A percentile compares a stretch with the other conserved stretches of the same genome.
These are phyloP conservation scores for Drosophila mayri DNA, from an alignment of 1,140 invertebrate species.

Conservation along the genomic window DNA sequence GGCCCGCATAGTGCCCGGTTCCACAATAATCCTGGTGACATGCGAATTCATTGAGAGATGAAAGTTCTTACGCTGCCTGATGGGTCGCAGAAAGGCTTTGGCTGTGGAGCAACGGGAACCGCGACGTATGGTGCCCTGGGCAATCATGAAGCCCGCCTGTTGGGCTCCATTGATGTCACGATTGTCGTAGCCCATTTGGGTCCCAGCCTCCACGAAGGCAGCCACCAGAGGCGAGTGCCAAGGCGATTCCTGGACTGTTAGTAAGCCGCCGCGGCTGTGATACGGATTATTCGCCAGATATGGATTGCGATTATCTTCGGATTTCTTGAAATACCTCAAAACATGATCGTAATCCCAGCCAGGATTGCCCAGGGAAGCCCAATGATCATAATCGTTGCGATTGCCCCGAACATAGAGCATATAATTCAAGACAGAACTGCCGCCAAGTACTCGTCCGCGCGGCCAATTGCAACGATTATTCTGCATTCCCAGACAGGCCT, in stretches of 20 bases:
- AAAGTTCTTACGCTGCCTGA: conserved; percentile 91
- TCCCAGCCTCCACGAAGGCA: conserved; percentile 94
- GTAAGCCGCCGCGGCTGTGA: conserved; percentile 90
- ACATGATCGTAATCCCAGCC: conserved; percentile 96
- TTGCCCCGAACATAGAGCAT: conserved; percentile 96
- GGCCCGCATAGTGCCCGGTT: conserved; percentile 89
- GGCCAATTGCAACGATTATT: conserved; percentile 93
- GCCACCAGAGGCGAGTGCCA: conserved; percentile 92
- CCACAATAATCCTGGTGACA: conserved; percentile 90
- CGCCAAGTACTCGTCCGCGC: conserved; percentile 93
- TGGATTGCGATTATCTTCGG: conserved; percentile 94
- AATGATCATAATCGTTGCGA: conserved; percentile 94
- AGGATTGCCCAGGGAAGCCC: conserved; percentile 93
- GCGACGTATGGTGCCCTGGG: conserved; percentile 94
- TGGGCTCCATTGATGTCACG: conserved; percentile 94
- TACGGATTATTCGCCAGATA: conserved; percentile 90
- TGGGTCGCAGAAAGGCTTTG: conserved; percentile 94
- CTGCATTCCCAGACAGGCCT: conserved; percentile 91
- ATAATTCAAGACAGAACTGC: conserved; percentile 96
- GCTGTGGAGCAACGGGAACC: conserved; percentile 95
- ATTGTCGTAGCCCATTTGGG: conserved; percentile 94
- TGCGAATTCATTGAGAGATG: conserved; percentile 92
- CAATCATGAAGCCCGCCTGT: conserved; percentile 94
- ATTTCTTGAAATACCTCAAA: conserved; percentile 95
- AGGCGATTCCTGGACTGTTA: conserved; percentile 94